Evolutionary conservation across 2,888 invertebrate species (phyloP).

Genomic region (Liopterus haemorrhoidalis): DNA sequence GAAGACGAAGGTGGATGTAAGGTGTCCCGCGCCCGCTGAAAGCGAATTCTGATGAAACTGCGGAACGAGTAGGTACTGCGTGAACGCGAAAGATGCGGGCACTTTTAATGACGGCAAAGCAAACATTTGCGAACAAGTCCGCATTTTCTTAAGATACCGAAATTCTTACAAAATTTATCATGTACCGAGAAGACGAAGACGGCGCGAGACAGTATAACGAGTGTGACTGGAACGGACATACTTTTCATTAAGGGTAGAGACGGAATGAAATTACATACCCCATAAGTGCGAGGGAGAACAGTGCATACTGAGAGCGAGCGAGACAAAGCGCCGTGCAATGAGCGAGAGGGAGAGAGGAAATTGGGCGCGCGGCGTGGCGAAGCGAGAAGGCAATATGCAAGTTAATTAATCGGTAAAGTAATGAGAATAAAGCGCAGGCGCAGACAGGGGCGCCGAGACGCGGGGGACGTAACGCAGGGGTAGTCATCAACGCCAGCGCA

Average conservation of each 20-base stretch:
- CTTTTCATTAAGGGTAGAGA: constrained; percentile 47
- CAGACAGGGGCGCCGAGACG: constrained; percentile 33
- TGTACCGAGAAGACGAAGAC: constrained; percentile 23
- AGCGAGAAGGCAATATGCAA: constrained; percentile 48
- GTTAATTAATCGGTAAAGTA: constrained; percentile 50
- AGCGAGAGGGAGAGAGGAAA: constrained; percentile 28
- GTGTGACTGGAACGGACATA: constrained; percentile 41
- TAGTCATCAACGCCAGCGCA: constrained; percentile 60
- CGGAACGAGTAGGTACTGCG: constrained; percentile 13
- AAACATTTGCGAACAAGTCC: constrained; percentile 17
- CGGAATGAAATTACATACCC: constrained; percentile 50
- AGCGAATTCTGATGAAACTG: constrained; percentile 21
- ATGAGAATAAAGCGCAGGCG: constrained; percentile 48
- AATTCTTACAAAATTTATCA: constrained; percentile 23
- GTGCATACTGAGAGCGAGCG: constrained; percentile 29
- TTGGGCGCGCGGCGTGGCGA: constrained; percentile 43
- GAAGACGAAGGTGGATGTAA: constrained; percentile 1
- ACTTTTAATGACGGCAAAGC: constrained; percentile 20
- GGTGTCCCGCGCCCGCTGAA: constrained; percentile 1
- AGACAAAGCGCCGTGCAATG: constrained; percentile 33
- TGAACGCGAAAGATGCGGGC: constrained; percentile 2
- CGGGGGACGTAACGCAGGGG: constrained; percentile 47
- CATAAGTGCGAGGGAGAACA: constrained; percentile 27
- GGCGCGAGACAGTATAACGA: constrained; percentile 37
- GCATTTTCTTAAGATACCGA: constrained; percentile 20